These are phyloP conservation scores for Gastrophryne carolinensis DNA, from an alignment of 2,797 vertebrate species.

Conservation along the genomic window DNA sequence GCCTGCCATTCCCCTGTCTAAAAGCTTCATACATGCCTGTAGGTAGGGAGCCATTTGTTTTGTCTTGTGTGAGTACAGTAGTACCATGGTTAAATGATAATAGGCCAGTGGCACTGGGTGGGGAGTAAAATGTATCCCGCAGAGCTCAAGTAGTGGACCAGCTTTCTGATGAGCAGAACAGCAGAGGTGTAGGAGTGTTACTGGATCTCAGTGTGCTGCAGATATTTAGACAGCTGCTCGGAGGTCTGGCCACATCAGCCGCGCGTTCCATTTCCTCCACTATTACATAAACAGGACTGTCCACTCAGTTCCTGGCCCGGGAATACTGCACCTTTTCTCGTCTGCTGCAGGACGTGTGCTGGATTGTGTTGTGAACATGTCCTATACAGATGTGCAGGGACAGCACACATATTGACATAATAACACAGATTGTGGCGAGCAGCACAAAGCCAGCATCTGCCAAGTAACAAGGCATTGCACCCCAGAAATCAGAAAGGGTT, in stretches of 20 bases:
- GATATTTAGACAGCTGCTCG: slow-evolving; percentile 37
- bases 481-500: no score
- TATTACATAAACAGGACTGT: not conserved
- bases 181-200: not conserved
- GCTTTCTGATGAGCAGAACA: not conserved
- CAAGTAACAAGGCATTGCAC: no score
- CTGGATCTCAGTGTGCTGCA: not conserved
- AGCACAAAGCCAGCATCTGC: no score
- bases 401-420: no score
- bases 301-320: not conserved
- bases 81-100: not conserved
- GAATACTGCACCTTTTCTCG: not conserved
- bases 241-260: not conserved
- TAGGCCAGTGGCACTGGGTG: not conserved
- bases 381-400: no score
- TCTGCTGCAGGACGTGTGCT: no score
- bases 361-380: no score
- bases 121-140: not conserved
- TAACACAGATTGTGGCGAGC: no score
- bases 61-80: no score
- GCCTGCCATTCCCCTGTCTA: no score
- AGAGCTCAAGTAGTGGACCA: not conserved
- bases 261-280: slow-evolving; percentile 6
- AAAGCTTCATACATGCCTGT: no score
- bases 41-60: no score